phyloP scores from a whole-genome alignment of 37 sponge, comb jelly and placozoan genomes.

The Crambe crambe region DNA sequence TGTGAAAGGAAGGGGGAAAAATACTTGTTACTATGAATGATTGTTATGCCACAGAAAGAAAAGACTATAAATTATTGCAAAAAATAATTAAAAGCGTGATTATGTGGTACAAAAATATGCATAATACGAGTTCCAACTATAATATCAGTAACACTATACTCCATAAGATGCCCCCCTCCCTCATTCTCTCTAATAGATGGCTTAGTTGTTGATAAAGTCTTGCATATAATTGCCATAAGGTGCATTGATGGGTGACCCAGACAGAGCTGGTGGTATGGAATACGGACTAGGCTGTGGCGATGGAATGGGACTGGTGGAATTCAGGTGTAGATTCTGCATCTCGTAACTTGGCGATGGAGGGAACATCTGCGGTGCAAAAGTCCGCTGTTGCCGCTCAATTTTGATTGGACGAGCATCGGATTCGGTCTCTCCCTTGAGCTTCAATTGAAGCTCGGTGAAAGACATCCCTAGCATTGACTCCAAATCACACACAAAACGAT shows the following conservation, averaged over 20 bases:
- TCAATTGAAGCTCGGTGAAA: slow-evolving; percentile 78
- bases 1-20: no score
- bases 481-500: slow-evolving; percentile 93
- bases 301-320: slow-evolving; percentile 46
- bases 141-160: no score
- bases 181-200: no score
- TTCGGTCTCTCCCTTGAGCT: slow-evolving; percentile 52
- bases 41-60: no score
- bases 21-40: no score
- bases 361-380: neutral
- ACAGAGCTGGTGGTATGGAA: slow-evolving; percentile 53
- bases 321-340: slow-evolving; percentile 53
- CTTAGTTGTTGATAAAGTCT: neutral
- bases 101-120: no score
- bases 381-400: slow-evolving; percentile 52
- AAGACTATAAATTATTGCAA: no score
- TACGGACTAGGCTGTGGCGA: slow-evolving; percentile 62
- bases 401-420: slow-evolving; percentile 50
- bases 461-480: slow-evolving; percentile 91
- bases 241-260: slow-evolving; percentile 52
- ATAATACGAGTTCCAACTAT: no score
- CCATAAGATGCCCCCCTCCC: no score
- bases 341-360: slow-evolving; percentile 39
- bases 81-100: no score
- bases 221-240: slow-evolving; percentile 50